These are phyloP conservation scores for Picus viridis DNA, from an alignment of 2,797 vertebrate species.

Conservation along the genomic window DNA sequence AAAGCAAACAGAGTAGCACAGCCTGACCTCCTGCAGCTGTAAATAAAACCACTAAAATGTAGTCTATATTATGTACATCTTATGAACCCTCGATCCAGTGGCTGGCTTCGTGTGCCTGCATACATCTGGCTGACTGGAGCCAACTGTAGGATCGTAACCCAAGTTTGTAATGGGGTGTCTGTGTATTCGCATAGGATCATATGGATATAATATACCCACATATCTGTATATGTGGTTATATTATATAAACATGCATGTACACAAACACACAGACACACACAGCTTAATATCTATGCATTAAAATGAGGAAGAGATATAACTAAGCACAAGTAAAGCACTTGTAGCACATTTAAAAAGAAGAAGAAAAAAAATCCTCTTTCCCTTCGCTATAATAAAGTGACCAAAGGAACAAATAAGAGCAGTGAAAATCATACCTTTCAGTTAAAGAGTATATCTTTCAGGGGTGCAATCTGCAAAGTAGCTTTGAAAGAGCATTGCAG, in stretches of 20 bases:
- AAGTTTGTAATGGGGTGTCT: background rate
- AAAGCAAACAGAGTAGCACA: conserved; percentile 9
- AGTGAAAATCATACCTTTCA: background rate
- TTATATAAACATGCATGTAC: background rate
- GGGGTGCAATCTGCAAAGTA: background rate
- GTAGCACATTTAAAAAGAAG: background rate
- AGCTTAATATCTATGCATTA: background rate
- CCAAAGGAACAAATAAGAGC: background rate
- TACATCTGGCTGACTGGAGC: background rate
- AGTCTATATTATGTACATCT: background rate
- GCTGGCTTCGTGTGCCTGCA: background rate
- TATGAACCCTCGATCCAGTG: background rate
- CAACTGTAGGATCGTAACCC: background rate
- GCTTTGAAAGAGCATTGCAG: background rate
- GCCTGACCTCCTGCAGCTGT: conserved; percentile 32
- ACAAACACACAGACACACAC: background rate
- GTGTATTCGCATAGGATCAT: background rate
- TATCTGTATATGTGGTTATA: background rate
- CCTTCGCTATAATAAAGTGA: background rate
- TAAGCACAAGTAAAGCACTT: background rate
- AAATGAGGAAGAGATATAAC: background rate
- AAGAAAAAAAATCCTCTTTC: background rate
- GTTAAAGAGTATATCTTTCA: background rate
- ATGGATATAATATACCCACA: background rate
- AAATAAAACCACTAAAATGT: conserved; percentile 36